Base-by-base conservation (phyloP, 2,888 invertebrate genomes). In the Rhodophaea formosa region DNA sequence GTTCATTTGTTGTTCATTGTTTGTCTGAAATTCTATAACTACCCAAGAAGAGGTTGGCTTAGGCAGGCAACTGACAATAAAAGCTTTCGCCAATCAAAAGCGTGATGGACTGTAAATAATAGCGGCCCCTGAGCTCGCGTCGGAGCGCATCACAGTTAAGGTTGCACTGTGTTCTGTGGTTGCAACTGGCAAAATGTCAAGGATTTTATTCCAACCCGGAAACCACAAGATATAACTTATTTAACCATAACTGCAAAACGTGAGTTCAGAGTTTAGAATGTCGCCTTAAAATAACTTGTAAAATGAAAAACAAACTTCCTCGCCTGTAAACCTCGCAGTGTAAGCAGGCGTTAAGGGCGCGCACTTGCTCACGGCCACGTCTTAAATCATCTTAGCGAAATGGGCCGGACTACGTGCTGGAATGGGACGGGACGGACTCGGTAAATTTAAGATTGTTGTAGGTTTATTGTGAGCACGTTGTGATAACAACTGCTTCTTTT, bases 261-360 rank as follows among this genome's bases (percentile, higher is more conserved):
- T 23, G 10, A 46, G 23, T 10, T 12, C 23, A 30, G 30, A 47
- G 30, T 47, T 47, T 14, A 47, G 30, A 47, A 47, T 15, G 8
- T 32, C 23, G 2, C 23, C 23, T 54, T 53, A 56, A 29, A 16
- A 3, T 59, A n/a, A 52, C 49, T 39, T 30, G 43, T 39, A 59
- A 29, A 29, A 58, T 44, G 53, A 43, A 47, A 56, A 49, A 55
- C 53, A 54, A 35, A 39, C 51, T 39, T 12, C 15, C 3, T 16
- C 61, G 58, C 59, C 67, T 61, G 67, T 84, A 83, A 84, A 86
- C 16, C 35, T 32, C 55, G 45, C 46, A 46, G 17, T 55, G 39
- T 55, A 55, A 35, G 30, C 56, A 16, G 1, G 17, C 49, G 23
- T 8, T 56, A 12, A 43, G 43, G 42, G 49, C 49, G 49, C 23